Base-by-base conservation (phyloP, 2,113 vertebrate genomes). In the Hippocampus guttulatus region DNA sequence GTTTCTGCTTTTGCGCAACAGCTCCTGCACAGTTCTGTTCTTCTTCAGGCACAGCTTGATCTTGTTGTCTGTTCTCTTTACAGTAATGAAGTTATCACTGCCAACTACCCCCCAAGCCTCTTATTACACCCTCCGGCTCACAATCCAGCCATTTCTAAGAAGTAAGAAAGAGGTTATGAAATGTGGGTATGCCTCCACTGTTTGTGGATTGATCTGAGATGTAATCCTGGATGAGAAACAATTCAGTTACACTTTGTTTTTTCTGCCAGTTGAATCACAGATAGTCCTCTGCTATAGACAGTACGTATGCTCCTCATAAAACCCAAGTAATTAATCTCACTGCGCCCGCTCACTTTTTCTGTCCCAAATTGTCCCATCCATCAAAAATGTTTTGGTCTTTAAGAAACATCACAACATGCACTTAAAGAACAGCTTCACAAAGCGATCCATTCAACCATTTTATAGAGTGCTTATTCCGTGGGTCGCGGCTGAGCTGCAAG, bases 251-350 rank as follows among this genome's bases (percentile, higher is more conserved):
- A 25, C 55, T 25, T 23, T 61, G 65, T 52, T 81, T 51, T 82
- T 51, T 68, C 54, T 71, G 47, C 55, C 58, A 69, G 57, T 47
- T 65, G 70, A 80, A 82, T 79, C 74, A 77, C 49, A 54, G 15
- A 21, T 27, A 45, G 51, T 68, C 41, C 55, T 65, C 70, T 58
- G 10, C 80, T 82, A 45, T 64, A 78, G 77, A 75, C 67, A 66
- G 64, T 55, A 77, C 43, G 41, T 61, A 72, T 76, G 77, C 61
- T 72, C 68, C 78, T 81, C 64, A 30, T 61, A 81, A 83, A 83
- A 52, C 66, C 63, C 73, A 71, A 69, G 73, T 82, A 81, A 85
- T 79, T 79, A 57, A 21, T 54, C 20, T 21, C 80, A 80, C 79
- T 57, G 58, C 49, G 12, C 66, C 43, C 41, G 41, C 12, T 51